Base-by-base conservation (phyloP, 2,113 vertebrate species). In the Tychaedon coryphoeus region DNA sequence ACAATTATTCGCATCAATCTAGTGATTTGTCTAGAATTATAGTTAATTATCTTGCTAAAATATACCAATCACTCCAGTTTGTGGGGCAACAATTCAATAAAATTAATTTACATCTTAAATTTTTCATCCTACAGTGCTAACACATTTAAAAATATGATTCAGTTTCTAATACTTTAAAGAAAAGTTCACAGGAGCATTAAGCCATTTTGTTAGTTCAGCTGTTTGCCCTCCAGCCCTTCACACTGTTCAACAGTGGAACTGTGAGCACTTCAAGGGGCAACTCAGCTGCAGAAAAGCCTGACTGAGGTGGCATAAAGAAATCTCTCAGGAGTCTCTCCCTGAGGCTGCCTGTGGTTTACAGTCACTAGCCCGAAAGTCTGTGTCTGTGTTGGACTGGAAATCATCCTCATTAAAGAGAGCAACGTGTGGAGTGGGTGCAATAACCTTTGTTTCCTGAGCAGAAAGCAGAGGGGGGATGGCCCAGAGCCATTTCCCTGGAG, bases 361-460 rank as follows among this genome's bases (percentile, higher is more conserved):
- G 16, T 8, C 18, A 5, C 48, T n/a, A 18, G 33, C n/a, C 29
- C 26, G 16, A 10, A n/a, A n/a, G 10, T 23, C 47, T 25, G 43
- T 34, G 33, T 19, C 66, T 79, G 62, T 6, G 2, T 1, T 5
- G 56, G 15, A 7, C 6, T 74, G 14, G 51, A 56, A 88, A 64
- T 25, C 4, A 8, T 5, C 29, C 33, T 29, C 14, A 42, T 33
- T 57, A 25, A 8, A 53, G 40, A 73, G 28, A 22, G 9, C 8
- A 10, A 6, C 0, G 15, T 9, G 62, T 26, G 51, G 34, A 23
- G 23, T 5, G 33, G 14, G 7, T 67, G 38, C 1, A 1, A 31
- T 6, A 33, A 23, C 11, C 34, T 64, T 48, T 4, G 0, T 19
- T 56, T 66, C 20, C n/a, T 0, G 20, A 36, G 19, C 0, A 5